A percentile compares a stretch with the other conserved stretches of the same genome.
These are phyloP conservation scores for Pyrocephalus nanus DNA, from an alignment of 2,797 vertebrate species.

Conservation along the genomic window DNA sequence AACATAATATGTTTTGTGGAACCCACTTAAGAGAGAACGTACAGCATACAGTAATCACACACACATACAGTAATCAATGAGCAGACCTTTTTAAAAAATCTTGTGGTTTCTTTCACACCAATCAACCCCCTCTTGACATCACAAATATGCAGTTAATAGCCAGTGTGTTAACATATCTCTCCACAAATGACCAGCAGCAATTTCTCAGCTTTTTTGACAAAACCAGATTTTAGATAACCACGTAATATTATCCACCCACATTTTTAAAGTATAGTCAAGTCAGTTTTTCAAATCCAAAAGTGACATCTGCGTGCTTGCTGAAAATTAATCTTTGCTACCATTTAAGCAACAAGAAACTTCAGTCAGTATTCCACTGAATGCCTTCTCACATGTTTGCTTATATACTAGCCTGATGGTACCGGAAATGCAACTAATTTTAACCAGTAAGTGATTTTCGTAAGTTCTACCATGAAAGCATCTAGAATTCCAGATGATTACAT, in stretches of 20 bases:
- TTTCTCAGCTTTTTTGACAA: background rate
- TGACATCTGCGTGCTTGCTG: background rate
- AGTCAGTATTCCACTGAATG: background rate
- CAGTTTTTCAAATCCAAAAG: background rate
- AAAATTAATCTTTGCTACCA: background rate
- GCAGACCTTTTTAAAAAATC: background rate
- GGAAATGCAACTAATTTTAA: background rate
- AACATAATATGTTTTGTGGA: background rate
- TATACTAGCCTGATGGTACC: background rate
- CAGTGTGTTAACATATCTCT: background rate
- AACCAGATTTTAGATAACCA: background rate
- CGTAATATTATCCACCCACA: background rate
- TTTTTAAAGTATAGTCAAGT: background rate
- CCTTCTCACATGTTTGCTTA: background rate
- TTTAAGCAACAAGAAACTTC: background rate
- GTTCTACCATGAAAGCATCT: background rate
- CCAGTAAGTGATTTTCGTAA: background rate
- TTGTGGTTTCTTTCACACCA: accelerated
- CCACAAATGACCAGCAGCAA: background rate
- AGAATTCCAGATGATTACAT: background rate
- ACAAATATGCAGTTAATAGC: background rate
- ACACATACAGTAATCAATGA: background rate
- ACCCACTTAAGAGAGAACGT: background rate
- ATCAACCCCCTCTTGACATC: background rate
- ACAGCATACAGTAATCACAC: background rate